Percentiles rank a stretch among this genome's conserved stretches.
Evolutionary conservation across 2,113 vertebrate species (phyloP).

Genomic region (Apistogramma diplotaenia): DNA sequence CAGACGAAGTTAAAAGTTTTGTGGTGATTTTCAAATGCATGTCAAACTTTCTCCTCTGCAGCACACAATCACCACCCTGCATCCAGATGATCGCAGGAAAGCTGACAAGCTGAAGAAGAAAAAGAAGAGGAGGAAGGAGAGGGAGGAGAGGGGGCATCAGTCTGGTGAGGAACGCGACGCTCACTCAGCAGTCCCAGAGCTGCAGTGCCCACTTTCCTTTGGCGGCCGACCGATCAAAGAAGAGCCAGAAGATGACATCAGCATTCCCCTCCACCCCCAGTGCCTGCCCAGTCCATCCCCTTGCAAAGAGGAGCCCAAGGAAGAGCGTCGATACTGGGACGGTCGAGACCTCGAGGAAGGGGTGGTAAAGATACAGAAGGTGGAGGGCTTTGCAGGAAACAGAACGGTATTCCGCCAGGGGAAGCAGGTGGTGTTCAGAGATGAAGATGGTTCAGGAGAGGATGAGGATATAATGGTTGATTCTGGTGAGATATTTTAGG

Average conservation of each 20-base stretch:
- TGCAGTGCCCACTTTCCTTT: slow-evolving; percentile 48
- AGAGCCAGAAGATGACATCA: slow-evolving; percentile 81
- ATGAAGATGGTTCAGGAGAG: slow-evolving; percentile 90
- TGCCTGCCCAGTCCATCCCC: slow-evolving; percentile 6
- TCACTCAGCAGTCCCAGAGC: slow-evolving; percentile 1
- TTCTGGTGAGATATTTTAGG: slow-evolving; percentile 78
- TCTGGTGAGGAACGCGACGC: slow-evolving; percentile 37
- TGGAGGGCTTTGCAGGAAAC: slow-evolving; percentile 80
- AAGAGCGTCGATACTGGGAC: slow-evolving; percentile 54
- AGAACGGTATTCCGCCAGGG: slow-evolving; percentile 93
- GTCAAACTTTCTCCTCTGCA: neutral
- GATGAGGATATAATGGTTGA: slow-evolving; percentile 99
- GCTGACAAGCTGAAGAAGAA: slow-evolving; percentile 91
- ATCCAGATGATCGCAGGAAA: slow-evolving; percentile 80
- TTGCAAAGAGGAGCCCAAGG: slow-evolving; percentile 69
- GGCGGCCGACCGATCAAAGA: slow-evolving; percentile 80
- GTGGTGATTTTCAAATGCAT: neutral
- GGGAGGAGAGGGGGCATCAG: slow-evolving; percentile 81
- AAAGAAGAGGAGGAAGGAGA: slow-evolving; percentile 81
- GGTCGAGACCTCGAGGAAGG: slow-evolving; percentile 68
- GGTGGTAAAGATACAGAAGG: slow-evolving; percentile 65
- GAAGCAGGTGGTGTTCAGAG: slow-evolving; percentile 96
- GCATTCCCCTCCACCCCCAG: slow-evolving; percentile 65
- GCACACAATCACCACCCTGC: slow-evolving; percentile 53
- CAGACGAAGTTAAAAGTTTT: neutral